Conservation (phyloP, 2,888 invertebrate species). For the Sinopyrophorus schimmeli region DNA sequence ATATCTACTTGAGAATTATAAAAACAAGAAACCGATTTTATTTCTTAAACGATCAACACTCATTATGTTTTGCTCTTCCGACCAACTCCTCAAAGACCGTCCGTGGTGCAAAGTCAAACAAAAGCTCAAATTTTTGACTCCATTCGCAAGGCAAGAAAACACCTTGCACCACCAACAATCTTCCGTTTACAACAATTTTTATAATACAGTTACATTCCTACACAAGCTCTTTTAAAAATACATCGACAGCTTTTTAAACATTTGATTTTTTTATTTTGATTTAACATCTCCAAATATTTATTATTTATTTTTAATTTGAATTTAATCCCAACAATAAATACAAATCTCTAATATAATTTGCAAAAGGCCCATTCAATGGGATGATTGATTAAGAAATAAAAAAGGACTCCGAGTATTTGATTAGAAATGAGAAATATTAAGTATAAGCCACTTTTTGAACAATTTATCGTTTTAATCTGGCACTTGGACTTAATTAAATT, state of each 20-base stretch:
- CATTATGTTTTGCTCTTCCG: not conserved
- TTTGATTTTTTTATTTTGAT: not conserved
- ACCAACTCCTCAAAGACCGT: not conserved
- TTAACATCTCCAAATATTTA: conserved; percentile 1
- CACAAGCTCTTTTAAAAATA: too few species aligned
- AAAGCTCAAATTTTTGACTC: too few species aligned
- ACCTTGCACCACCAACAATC: too few species aligned
- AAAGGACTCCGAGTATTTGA: conserved; percentile 18
- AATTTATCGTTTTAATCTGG: conserved; percentile 17
- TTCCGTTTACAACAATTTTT: not conserved
- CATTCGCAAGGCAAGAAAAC: too few species aligned
- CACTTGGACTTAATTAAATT: conserved; percentile 1
- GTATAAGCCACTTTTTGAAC: conserved; percentile 17
- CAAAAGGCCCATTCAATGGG: not conserved
- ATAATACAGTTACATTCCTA: not conserved
- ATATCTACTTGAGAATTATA: conserved; percentile 35
- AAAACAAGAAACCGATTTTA: conserved; percentile 29
- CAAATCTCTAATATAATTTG: not conserved
- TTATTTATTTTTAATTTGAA: not conserved
- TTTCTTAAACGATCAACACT: conserved; percentile 36
- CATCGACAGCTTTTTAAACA: too few species aligned
- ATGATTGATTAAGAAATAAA: conserved; percentile 24
- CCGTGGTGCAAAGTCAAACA: too few species aligned
- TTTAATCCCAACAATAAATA: conserved; percentile 1
- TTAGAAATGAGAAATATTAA: conserved; percentile 19